Evolutionary conservation across 2,113 vertebrate species (phyloP).

Genomic region (Neolamprologus toae): DNA sequence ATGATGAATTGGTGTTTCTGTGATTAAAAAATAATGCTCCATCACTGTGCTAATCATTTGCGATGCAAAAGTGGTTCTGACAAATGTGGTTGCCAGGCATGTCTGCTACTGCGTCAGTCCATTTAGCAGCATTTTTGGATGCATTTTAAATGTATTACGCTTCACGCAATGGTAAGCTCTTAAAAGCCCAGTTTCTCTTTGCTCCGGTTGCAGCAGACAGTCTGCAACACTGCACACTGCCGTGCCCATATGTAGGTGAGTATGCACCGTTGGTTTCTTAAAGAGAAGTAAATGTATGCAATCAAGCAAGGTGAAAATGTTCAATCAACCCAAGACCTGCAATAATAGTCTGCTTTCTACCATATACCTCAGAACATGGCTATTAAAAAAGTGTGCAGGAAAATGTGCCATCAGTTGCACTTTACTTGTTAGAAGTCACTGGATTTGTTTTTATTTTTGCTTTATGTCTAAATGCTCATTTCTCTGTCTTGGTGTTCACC

Average conservation of each 20-base stretch:
- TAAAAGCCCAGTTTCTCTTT: not conserved
- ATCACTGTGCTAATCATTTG: not conserved
- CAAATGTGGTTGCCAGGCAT: not conserved
- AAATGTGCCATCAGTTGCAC: not conserved
- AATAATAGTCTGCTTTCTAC: not conserved
- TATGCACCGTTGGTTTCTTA: not conserved
- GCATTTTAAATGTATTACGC: not conserved
- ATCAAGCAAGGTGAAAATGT: not conserved
- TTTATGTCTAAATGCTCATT: not conserved
- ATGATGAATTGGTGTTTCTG: slow-evolving; percentile 25
- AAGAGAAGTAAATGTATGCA: not conserved
- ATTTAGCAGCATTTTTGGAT: slow-evolving; percentile 2
- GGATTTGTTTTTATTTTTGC: not conserved
- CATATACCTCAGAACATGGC: not conserved
- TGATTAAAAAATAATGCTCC: slow-evolving; percentile 37
- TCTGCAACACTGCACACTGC: not conserved
- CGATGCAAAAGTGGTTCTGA: slow-evolving; percentile 21
- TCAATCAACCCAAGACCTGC: not conserved
- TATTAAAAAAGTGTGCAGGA: not conserved
- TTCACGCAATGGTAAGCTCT: not conserved
- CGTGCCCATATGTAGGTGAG: not conserved
- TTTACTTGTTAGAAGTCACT: not conserved
- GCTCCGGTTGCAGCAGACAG: not conserved
- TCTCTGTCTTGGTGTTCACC: not conserved
- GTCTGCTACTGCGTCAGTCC: not conserved